Conservation (phyloP, 2,888 invertebrate genomes). For the Mythimna vitellina region DNA sequence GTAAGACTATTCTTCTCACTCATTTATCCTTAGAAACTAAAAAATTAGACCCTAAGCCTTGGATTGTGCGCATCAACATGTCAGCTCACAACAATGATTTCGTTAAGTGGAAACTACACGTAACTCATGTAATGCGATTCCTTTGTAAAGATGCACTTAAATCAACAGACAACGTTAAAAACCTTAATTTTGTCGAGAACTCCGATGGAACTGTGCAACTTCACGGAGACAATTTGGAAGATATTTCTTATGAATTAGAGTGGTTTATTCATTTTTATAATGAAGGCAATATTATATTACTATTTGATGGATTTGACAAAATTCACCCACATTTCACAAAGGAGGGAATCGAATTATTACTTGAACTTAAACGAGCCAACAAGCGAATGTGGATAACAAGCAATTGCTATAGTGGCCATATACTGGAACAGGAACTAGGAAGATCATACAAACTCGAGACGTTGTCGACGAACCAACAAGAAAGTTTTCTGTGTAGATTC, state of each 20-base stretch:
- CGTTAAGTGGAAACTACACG: conserved; percentile 51
- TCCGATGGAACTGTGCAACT: conserved; percentile 50
- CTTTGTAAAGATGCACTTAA: conserved; percentile 66
- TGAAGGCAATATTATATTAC: conserved; percentile 63
- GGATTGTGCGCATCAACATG: conserved; percentile 71
- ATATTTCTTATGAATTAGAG: conserved; percentile 66
- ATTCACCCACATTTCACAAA: conserved; percentile 67
- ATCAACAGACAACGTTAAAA: conserved; percentile 46
- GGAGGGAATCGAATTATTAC: conserved; percentile 66
- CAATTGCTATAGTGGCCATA: conserved; percentile 62
- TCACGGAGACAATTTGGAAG: conserved; percentile 35
- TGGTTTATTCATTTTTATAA: conserved; percentile 69
- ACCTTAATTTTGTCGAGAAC: conserved; percentile 46
- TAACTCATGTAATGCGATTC: conserved; percentile 59
- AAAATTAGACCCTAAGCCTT: conserved; percentile 58
- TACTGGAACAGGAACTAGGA: conserved; percentile 63
- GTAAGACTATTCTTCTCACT: conserved; percentile 69
- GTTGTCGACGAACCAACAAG: conserved; percentile 60
- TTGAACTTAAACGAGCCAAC: conserved; percentile 54
- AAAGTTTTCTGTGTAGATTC: conserved; percentile 66
- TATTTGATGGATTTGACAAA: conserved; percentile 72
- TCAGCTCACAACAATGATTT: conserved; percentile 63
- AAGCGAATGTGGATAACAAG: conserved; percentile 72
- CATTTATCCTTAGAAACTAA: conserved; percentile 70
- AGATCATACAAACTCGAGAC: conserved; percentile 62